A percentile compares a stretch with the other conserved stretches of the same genome.
phyloP scores from a whole-genome alignment of 1,140 invertebrate species.

The Bombus fervidus region DNA sequence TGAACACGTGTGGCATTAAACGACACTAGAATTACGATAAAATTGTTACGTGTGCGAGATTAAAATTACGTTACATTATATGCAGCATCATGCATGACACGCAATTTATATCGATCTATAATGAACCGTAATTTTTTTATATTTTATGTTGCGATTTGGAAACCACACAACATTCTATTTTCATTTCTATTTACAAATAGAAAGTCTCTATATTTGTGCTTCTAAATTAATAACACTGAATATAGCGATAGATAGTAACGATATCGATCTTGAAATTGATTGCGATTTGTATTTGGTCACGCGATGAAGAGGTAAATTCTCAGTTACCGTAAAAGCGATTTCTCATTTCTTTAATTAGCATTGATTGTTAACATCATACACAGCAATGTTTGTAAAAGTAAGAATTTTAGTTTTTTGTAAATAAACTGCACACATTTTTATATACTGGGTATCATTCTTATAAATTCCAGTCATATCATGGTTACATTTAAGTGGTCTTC shows the following conservation, averaged over 20 bases:
- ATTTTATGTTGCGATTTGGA: not conserved
- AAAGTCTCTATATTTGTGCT: not conserved
- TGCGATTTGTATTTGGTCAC: not conserved
- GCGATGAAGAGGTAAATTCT: slow-evolving; percentile 13
- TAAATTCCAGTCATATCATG: slow-evolving; percentile 33
- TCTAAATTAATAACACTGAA: slow-evolving; percentile 12
- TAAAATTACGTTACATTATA: not conserved
- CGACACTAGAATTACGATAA: not conserved
- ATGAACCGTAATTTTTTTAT: not conserved
- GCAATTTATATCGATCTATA: not conserved
- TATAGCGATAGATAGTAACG: not conserved
- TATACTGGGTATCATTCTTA: not conserved
- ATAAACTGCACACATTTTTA: too few species aligned
- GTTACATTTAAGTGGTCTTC: slow-evolving; percentile 35
- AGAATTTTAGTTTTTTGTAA: not conserved
- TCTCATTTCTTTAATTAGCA: not conserved
- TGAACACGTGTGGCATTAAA: not conserved
- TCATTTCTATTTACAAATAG: not conserved
- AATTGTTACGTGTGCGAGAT: not conserved
- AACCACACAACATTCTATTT: not conserved
- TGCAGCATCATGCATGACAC: not conserved
- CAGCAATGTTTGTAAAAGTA: not conserved
- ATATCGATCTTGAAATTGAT: not conserved
- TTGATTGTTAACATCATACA: too few species aligned
- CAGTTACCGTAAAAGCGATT: not conserved